Evolutionary conservation across 2,797 vertebrate species (phyloP), one percentile per base, ranked within the genome.

Genomic region (Heliangelus exortis): DNA sequence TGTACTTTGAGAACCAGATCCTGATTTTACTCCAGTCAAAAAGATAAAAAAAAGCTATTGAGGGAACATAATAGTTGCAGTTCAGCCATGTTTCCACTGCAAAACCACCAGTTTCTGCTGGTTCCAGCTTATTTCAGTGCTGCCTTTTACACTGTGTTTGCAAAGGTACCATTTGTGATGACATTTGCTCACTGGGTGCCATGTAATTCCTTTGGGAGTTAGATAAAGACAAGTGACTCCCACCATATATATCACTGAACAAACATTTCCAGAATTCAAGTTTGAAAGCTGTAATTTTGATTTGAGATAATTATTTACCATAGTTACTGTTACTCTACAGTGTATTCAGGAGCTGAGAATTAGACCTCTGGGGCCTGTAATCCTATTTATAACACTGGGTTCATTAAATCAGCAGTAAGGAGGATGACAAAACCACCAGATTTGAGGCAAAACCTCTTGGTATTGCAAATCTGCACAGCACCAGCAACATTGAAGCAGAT

Each of bases 271-370:
- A 0, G n/a, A 55, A 77, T 73, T 87, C 57, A 73, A 23, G 82
- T 90, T 76, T 87, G 87, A 76, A 96, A 86, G 53, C 55, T 84
- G 53, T 71, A 92, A 84, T 89, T 96, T 87, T 94, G 55, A 92
- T 95, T 94, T 93, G 57, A 77, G 31, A 89, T 50, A 96, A 90
- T 94, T 91, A 96, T 96, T 95, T 95, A 29, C 95, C 85, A 91
- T 92, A 95, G 91, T 73, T 94, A 90, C 93, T 89, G 67, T 87
- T 92, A 79, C 73, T 84, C 85, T 88, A 88, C 67, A 73, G 61
- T 48, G 80, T 96, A 79, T 87, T 91, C 85, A 82, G 74, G 50
- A 95, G 33, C n/a, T 61, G 59, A 92, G 83, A 95, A 96, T 84
- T 94, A 91, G 83, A 89, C 67, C 83, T 94, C 87, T 88, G 92